These are phyloP conservation scores for Troglohyphantes excavatus DNA, from an alignment of 2,888 invertebrate genomes.

Conservation along the genomic window DNA sequence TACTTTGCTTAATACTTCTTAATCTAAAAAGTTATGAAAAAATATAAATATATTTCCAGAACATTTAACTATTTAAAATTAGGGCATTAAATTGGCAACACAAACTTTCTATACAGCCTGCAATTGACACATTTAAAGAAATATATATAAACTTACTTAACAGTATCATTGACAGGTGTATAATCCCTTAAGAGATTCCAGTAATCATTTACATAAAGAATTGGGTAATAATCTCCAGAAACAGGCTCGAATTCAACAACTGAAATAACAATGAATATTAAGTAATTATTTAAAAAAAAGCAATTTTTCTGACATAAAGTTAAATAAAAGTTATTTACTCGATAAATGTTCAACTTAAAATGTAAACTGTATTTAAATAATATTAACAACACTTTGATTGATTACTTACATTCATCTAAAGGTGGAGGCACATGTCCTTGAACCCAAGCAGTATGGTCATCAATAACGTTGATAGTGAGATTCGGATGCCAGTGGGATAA, in stretches of 20 bases:
- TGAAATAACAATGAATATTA: constrained; percentile 81
- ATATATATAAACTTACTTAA: constrained; percentile 84
- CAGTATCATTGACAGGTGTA: constrained; percentile 93
- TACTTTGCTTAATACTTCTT: too few species aligned
- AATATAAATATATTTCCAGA: too few species aligned
- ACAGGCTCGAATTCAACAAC: constrained; percentile 93
- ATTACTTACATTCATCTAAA: constrained; percentile 90
- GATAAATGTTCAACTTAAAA: neutral
- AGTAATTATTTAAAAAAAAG: too few species aligned
- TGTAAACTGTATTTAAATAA: neutral
- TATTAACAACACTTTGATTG: too few species aligned
- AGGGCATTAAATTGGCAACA: neutral
- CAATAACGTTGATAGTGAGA: constrained; percentile 95
- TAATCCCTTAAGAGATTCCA: constrained; percentile 99
- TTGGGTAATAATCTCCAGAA: constrained; percentile 94
- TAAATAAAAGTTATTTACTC: neutral
- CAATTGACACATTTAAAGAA: too few species aligned
- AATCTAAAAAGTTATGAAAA: too few species aligned
- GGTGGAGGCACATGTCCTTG: constrained; percentile 95
- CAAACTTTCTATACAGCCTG: too few species aligned
- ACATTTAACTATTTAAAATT: too few species aligned
- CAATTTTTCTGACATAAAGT: too few species aligned
- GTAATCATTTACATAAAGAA: constrained; percentile 97
- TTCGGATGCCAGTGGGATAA: constrained; percentile 99
- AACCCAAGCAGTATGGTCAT: constrained; percentile 97